Conservation (phyloP, 2,113 vertebrate genomes). For the Sinocyclocheilus grahami region DNA sequence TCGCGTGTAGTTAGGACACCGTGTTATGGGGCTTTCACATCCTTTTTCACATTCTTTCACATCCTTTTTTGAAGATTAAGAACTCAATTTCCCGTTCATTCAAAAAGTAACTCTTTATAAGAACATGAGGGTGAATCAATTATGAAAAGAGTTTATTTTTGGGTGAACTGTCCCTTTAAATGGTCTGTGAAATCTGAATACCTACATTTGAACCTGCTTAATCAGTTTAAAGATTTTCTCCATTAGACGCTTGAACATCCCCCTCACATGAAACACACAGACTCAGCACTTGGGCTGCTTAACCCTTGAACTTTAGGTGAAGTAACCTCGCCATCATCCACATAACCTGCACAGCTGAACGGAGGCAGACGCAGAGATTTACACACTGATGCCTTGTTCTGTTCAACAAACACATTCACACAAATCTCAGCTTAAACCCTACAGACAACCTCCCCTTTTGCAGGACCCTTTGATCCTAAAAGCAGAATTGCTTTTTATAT, state of each 20-base stretch:
- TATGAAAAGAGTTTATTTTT: background rate
- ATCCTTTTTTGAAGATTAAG: background rate
- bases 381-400: constrained; percentile 19
- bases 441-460: background rate
- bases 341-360: constrained; percentile 44
- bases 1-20: too few species aligned
- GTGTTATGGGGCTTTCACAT: background rate
- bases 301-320: constrained; percentile 48
- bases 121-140: background rate
- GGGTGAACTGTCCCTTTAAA: background rate
- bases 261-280: background rate
- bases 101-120: background rate
- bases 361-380: constrained; percentile 31
- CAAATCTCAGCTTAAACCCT: constrained; percentile 22
- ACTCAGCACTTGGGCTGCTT: constrained; percentile 1
- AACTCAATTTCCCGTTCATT: background rate
- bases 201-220: background rate
- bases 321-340: constrained; percentile 32
- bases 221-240: background rate
- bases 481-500: constrained; percentile 17
- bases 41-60: background rate
- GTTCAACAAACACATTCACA: constrained; percentile 19
- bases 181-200: background rate
- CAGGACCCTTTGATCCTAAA: background rate
- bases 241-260: background rate